These are phyloP conservation scores for Galaxias olidus DNA, from an alignment of 2,797 vertebrate genomes.

Conservation along the genomic window DNA sequence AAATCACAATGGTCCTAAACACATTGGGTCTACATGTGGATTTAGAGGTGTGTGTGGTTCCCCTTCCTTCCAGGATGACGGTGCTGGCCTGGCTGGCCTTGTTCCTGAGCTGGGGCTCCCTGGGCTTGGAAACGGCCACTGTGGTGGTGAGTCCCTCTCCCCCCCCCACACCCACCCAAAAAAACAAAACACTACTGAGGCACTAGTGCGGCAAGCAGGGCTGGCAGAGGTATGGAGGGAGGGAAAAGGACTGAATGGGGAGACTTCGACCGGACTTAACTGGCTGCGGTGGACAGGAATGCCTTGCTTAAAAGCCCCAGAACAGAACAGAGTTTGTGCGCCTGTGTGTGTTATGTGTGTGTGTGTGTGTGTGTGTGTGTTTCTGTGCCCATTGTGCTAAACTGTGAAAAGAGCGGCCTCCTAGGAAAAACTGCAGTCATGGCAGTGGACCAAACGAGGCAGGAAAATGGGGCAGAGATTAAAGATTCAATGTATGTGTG, in stretches of 20 bases:
- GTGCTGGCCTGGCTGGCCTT: constrained; percentile 87
- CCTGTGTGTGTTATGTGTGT: constrained; percentile 37
- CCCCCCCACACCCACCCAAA: no score
- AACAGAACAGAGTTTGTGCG: constrained; percentile 32
- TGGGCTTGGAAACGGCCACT: constrained; percentile 88
- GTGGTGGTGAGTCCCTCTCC: constrained; percentile 81
- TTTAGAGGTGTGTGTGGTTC: constrained; percentile 42
- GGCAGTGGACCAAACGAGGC: constrained; percentile 65
- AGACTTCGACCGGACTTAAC: constrained; percentile 25
- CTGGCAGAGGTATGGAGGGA: neutral
- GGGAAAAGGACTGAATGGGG: neutral
- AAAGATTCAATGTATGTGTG: constrained; percentile 63
- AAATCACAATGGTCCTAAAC: no score
- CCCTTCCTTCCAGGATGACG: constrained; percentile 79
- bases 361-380: constrained; percentile 18
- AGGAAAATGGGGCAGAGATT: constrained; percentile 75
- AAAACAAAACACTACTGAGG: neutral
- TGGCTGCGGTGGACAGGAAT: constrained; percentile 33
- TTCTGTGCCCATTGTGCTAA: constrained; percentile 51
- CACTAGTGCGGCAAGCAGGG: neutral
- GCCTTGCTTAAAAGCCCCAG: constrained; percentile 34
- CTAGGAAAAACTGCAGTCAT: constrained; percentile 65
- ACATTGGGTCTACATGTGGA: constrained; percentile 29
- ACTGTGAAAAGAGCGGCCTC: constrained; percentile 62
- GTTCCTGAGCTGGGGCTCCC: constrained; percentile 90